Percentiles rank a stretch among this genome's conserved stretches.
phyloP scores from a whole-genome alignment of 2,113 vertebrate genomes.

The Scortum barcoo region DNA sequence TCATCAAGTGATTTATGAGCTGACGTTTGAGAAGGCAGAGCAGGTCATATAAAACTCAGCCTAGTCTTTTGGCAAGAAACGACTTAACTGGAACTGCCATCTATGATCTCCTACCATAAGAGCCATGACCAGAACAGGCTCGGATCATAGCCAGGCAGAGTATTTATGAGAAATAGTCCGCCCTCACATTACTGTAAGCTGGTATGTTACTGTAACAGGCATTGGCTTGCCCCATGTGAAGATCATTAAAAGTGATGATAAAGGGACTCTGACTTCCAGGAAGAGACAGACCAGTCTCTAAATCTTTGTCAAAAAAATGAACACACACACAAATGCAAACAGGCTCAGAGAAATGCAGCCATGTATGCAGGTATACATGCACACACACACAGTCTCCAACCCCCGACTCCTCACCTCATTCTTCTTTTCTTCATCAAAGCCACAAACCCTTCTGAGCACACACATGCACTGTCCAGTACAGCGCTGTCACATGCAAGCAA shows the following conservation, averaged over 20 bases:
- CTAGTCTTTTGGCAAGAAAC: conserved; percentile 32
- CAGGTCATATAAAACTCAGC: conserved; percentile 29
- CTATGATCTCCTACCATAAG: conserved; percentile 45
- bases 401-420: conserved; percentile 20
- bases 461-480: conserved; percentile 28
- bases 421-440: conserved; percentile 23
- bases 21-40: conserved; percentile 17
- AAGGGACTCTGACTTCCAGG: conserved; percentile 59
- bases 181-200: conserved; percentile 77
- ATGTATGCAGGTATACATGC: conserved; percentile 33
- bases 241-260: conserved; percentile 69
- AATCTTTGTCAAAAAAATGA: conserved; percentile 55
- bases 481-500: conserved; percentile 61
- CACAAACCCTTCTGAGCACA: conserved; percentile 20
- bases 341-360: conserved; percentile 27
- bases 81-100: conserved; percentile 43
- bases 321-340: conserved; percentile 37
- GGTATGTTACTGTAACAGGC: conserved; percentile 75
- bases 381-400: background rate
- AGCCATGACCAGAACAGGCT: conserved; percentile 49
- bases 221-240: conserved; percentile 68
- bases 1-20: conserved; percentile 38
- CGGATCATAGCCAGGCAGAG: conserved; percentile 56
- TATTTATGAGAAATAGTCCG: conserved; percentile 76
- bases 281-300: conserved; percentile 57